Base-by-base conservation (phyloP, 1,140 invertebrate genomes). In the Ptiloglossa arizonensis region DNA sequence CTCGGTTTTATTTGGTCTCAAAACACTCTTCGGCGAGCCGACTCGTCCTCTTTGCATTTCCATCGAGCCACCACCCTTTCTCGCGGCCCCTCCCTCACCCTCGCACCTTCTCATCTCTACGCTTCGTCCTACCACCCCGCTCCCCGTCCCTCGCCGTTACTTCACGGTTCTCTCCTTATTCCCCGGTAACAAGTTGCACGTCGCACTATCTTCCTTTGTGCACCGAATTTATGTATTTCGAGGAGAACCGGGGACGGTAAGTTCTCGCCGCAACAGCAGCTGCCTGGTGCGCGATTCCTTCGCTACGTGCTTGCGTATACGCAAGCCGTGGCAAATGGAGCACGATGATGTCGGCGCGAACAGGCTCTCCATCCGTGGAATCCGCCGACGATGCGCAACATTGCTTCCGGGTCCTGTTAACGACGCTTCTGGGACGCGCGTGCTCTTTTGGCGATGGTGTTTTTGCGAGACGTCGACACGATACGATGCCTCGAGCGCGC, bases 1-100 rank as follows among this genome's bases (percentile, higher is more conserved):
- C 72, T 69, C 62, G 32, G 17, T 72, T 72, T 80, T 85, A 81
- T 85, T 85, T 83, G 73, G 48, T 85, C 68, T 81, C 44, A 84
- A 85, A 83, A 85, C 72, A 83, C 72, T 83, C 68, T 81, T 76
- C 17, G 63, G 35, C 41, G 44, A 38, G 76, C 66, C 15, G 46
- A 48, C 52, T 67, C 50, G 50, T 22, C 29, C 63, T 72, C 22
- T 71, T 68, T 60, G 24, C 77, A 72, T 80, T 75, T 76, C 48
- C 71, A 64, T 85, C 78, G 38, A 54, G 56, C 48, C 57, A 27
- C 60, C 13, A 62, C 54, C 35, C 41, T 41, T 13, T 13, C 41
- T 46, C 46, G 70, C 69, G 56, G 46, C 54, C 63, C 54, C 5
- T 29, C 35, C 13, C 22, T 29, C 15, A 0, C 13, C 11, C 9